phyloP scores from a whole-genome alignment of 1,140 invertebrate genomes.

The Heterodera schachtii region DNA sequence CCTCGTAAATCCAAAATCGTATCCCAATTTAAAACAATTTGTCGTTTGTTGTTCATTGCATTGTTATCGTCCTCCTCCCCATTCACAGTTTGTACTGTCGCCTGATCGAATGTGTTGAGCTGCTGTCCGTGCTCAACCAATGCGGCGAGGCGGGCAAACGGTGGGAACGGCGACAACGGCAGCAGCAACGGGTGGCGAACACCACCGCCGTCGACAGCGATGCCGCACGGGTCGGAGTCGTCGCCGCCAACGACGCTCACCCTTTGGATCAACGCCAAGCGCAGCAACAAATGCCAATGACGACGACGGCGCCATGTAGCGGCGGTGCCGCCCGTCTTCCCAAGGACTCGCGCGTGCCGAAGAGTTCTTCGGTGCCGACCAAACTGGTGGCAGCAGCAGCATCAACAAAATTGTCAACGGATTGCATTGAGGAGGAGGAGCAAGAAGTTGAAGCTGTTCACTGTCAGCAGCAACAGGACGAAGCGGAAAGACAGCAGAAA shows the following conservation, averaged over 20 bases:
- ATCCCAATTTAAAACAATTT: too few relatives aligned
- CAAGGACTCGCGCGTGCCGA: constrained; percentile 58
- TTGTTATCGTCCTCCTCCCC: too few relatives aligned
- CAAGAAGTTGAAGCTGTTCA: not conserved
- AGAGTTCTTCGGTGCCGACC: constrained; percentile 59
- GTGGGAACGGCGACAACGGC: constrained; percentile 4
- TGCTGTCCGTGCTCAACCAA: constrained; percentile 56
- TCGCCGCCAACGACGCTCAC: not conserved
- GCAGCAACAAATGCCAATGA: too few relatives aligned
- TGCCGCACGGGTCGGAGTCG: not conserved
- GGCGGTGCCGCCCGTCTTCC: constrained; percentile 46
- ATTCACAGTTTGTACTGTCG: constrained; percentile 51
- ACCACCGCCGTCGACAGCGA: constrained; percentile 23
- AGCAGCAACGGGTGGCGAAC: constrained; percentile 17
- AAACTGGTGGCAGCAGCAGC: constrained; percentile 32
- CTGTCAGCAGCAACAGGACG: not conserved
- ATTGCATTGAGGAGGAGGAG: constrained; percentile 14
- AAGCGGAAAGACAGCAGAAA: too few relatives aligned
- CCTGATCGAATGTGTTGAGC: constrained; percentile 58
- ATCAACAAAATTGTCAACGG: not conserved
- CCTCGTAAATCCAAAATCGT: too few relatives aligned
- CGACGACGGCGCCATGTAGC: not conserved
- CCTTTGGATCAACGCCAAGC: not conserved
- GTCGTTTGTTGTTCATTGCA: too few relatives aligned
- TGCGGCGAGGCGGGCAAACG: constrained; percentile 22